Conservation (phyloP, 92 coral and sea anemone species). For the Isaurus tuberculatus region DNA sequence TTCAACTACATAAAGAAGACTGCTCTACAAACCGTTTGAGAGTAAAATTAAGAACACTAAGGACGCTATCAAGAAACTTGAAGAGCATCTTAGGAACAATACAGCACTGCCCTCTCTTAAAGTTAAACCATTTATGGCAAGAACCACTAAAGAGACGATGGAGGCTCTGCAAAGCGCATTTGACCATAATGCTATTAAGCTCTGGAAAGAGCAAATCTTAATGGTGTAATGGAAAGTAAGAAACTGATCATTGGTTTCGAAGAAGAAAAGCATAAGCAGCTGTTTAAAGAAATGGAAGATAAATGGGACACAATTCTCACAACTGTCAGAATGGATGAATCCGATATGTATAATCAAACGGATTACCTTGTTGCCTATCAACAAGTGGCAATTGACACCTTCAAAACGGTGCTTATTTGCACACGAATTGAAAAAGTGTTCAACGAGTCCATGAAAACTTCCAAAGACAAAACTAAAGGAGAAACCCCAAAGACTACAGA, state of each 20-base stretch:
- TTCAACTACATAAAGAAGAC: no score
- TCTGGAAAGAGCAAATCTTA: not conserved
- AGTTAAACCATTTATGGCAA: constrained; percentile 7
- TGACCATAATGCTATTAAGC: not conserved
- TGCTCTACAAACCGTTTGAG: no score
- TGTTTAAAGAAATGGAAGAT: no score
- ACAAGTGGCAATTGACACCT: not conserved
- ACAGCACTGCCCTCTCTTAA: constrained; percentile 11
- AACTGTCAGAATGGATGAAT: not conserved
- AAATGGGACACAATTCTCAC: no score
- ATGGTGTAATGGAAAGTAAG: not conserved
- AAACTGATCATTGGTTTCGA: not conserved
- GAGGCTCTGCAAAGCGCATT: constrained; percentile 15
- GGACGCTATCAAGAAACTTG: no score
- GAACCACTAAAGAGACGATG: constrained; percentile 15
- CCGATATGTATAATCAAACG: not conserved
- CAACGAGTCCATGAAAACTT: not conserved
- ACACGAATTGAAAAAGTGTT: not conserved
- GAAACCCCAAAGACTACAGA: not conserved
- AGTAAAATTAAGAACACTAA: no score
- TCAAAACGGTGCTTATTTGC: not conserved
- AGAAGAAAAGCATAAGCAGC: constrained; percentile 4
- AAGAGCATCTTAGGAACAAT: no score
- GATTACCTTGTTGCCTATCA: not conserved
- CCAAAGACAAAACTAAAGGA: not conserved